These are phyloP conservation scores for Chironomus riparius DNA, from an alignment of 2,888 invertebrate genomes.

Conservation along the genomic window DNA sequence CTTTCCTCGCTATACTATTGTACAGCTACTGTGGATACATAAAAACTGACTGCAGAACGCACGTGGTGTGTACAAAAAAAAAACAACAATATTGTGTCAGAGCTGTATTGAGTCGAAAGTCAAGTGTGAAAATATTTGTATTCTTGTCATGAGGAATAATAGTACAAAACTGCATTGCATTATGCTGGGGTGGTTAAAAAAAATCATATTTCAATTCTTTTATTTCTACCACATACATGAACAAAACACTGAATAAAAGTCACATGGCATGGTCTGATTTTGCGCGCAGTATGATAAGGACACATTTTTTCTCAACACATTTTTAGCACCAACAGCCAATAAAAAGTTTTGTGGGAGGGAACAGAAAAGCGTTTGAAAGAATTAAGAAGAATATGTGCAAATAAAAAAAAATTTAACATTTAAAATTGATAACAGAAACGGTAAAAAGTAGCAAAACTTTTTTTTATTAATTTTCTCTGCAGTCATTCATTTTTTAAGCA, in stretches of 20 bases:
- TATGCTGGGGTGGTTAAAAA: not conserved
- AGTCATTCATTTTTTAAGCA: too few species aligned
- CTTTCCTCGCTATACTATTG: too few species aligned
- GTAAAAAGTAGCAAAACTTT: too few species aligned
- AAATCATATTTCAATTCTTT: not conserved
- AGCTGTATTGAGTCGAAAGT: not conserved
- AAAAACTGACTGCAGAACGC: not conserved
- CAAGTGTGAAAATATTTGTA: not conserved
- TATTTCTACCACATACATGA: not conserved
- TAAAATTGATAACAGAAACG: too few species aligned
- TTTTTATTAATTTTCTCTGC: too few species aligned
- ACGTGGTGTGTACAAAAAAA: slow-evolving; percentile 14
- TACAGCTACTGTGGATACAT: not conserved
- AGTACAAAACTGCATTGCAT: not conserved
- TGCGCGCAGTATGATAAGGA: not conserved
- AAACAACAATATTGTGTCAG: slow-evolving; percentile 8
- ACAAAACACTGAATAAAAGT: not conserved
- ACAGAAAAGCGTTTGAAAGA: not conserved
- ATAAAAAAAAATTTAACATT: too few species aligned
- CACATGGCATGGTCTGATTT: not conserved
- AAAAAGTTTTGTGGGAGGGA: not conserved
- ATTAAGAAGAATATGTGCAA: not conserved
- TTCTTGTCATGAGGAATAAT: too few species aligned
- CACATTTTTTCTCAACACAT: not conserved
- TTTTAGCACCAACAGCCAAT: slow-evolving; percentile 3